phyloP scores from a whole-genome alignment of 2,113 vertebrate species.

The Abramis brama region DNA sequence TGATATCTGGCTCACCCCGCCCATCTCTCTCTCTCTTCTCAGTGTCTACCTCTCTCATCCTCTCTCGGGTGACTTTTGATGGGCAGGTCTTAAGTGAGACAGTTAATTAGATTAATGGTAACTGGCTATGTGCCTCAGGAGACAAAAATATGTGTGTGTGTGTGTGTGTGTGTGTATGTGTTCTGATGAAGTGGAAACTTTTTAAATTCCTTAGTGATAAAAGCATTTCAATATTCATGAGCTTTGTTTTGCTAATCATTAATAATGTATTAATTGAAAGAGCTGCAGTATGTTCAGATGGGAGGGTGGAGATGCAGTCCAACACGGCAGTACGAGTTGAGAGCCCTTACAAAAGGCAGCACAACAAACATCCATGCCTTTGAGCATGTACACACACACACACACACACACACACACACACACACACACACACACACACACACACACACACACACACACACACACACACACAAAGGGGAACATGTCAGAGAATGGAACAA shows the following conservation, averaged over 20 bases:
- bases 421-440: conserved; percentile 10
- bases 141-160: conserved; percentile 36
- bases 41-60: conserved; percentile 1
- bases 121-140: conserved; percentile 48
- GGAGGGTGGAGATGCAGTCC: conserved; percentile 18
- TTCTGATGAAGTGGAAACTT: conserved; percentile 12
- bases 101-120: conserved; percentile 59
- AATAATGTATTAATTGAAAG: conserved; percentile 47
- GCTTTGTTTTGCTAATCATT: conserved; percentile 52
- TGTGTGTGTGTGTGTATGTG: conserved; percentile 42
- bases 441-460: too few species aligned
- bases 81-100: conserved; percentile 56
- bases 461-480: not conserved
- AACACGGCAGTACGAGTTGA: not conserved
- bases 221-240: conserved; percentile 52
- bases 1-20: conserved; percentile 30
- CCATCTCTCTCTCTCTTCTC: conserved; percentile 12
- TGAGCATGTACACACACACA: not conserved
- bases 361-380: not conserved
- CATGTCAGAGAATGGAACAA: not conserved
- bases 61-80: conserved; percentile 51
- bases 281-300: conserved; percentile 15
- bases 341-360: not conserved
- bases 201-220: conserved; percentile 45
- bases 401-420: conserved; percentile 21